Evolutionary conservation across 1,140 invertebrate species (phyloP).

Genomic region (Drosophila lacertosa): DNA sequence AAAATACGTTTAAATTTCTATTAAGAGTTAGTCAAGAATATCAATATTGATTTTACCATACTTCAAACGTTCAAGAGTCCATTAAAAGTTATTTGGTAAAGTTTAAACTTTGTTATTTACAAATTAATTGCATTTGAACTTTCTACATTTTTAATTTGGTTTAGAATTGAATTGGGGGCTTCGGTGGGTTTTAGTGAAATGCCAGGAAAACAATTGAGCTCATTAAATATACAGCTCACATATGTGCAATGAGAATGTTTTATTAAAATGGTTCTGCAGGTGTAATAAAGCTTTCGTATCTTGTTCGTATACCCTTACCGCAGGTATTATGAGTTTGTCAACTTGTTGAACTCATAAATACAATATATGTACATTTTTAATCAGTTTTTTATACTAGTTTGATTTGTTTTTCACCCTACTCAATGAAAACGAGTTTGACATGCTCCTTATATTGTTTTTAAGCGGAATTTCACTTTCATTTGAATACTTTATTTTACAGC

Average conservation of each 20-base stretch:
- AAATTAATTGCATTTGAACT: constrained; percentile 4
- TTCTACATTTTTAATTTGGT: neutral
- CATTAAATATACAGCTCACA: constrained; percentile 6
- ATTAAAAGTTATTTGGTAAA: constrained; percentile 10
- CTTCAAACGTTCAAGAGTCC: neutral
- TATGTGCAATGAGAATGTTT: neutral
- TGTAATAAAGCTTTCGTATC: constrained; percentile 10
- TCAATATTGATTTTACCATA: neutral
- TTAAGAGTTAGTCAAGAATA: neutral
- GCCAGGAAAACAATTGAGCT: constrained; percentile 3
- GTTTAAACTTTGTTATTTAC: neutral
- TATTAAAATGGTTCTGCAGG: constrained; percentile 2
- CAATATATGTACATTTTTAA: neutral
- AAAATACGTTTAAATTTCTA: no score
- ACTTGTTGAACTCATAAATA: no score
- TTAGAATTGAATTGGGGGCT: neutral
- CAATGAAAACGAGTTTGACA: no score
- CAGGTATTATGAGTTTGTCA: neutral
- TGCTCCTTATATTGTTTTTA: no score
- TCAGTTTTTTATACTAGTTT: no score
- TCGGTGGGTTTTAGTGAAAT: neutral
- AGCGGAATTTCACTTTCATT: no score
- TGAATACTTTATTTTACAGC: no score
- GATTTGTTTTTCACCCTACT: no score
- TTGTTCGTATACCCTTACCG: neutral